Percentiles rank a stretch among this genome's conserved stretches.
Evolutionary conservation across 2,797 vertebrate genomes (phyloP).

Genomic region (Rousettus madagascariensis): DNA sequence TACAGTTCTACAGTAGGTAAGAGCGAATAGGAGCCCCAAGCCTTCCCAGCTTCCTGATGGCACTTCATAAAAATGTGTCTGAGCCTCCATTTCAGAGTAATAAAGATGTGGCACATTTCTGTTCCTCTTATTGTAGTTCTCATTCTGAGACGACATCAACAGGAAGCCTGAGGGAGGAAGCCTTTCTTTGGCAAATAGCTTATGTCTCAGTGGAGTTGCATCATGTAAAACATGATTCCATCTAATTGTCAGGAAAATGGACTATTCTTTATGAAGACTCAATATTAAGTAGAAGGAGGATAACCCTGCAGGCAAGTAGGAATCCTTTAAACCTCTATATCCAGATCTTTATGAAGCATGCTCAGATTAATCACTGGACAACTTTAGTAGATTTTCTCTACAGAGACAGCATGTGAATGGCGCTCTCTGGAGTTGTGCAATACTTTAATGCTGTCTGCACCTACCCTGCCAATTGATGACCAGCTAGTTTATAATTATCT

Average conservation of each 20-base stretch:
- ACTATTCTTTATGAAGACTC: background rate
- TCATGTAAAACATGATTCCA: background rate
- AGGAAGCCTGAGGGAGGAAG: background rate
- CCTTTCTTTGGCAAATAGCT: background rate
- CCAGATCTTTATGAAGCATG: background rate
- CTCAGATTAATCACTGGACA: background rate
- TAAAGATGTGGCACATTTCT: background rate
- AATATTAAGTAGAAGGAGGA: background rate
- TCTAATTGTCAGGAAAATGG: background rate
- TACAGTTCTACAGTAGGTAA: background rate
- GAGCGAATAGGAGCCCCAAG: background rate
- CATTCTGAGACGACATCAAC: background rate
- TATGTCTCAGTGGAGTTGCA: background rate
- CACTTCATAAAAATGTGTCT: background rate
- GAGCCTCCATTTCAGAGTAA: background rate
- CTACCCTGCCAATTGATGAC: background rate
- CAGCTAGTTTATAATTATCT: background rate
- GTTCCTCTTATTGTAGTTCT: background rate
- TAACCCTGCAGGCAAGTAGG: background rate
- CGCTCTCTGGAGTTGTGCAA: fast-evolving
- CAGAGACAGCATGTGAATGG: background rate
- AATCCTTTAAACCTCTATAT: background rate
- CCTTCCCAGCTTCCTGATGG: background rate
- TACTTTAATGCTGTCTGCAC: background rate
- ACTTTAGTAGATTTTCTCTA: background rate